phyloP scores from a whole-genome alignment of 1,140 invertebrate species.

The Potamilus streckersoni region DNA sequence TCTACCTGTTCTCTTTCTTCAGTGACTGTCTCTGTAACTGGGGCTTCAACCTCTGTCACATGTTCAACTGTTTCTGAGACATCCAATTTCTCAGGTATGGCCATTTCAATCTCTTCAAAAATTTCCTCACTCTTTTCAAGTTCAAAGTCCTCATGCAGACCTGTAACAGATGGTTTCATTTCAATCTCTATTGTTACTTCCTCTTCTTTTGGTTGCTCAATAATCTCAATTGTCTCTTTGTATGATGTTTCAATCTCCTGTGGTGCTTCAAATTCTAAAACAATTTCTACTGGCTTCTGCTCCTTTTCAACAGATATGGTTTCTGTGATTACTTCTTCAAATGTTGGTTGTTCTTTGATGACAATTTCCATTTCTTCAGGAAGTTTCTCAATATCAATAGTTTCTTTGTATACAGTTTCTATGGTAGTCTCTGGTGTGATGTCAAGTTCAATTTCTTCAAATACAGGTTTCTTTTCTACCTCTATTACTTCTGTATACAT shows the following conservation, averaged over 20 bases:
- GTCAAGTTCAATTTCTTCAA: constrained; percentile 7
- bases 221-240: background rate
- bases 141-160: too few relatives aligned
- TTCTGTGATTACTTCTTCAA: constrained; percentile 7
- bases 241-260: background rate
- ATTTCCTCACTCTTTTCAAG: too few relatives aligned
- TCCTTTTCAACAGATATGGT: constrained; percentile 6
- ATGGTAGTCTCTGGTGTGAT: background rate
- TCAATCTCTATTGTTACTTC: too few relatives aligned
- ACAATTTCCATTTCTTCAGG: background rate
- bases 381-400: constrained; percentile 11
- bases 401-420: background rate
- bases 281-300: background rate
- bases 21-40: background rate
- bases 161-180: too few relatives aligned
- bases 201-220: background rate
- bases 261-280: too few relatives aligned
- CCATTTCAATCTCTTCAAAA: too few relatives aligned
- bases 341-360: background rate
- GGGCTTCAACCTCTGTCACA: background rate
- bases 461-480: constrained; percentile 9
- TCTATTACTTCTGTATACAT: background rate
- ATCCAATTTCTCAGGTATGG: background rate
- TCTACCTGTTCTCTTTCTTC: background rate
- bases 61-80: background rate